Percentiles rank a stretch among this genome's conserved stretches.
These are phyloP conservation scores for Myathropa florea DNA, from an alignment of 2,888 invertebrate genomes.

Conservation along the genomic window DNA sequence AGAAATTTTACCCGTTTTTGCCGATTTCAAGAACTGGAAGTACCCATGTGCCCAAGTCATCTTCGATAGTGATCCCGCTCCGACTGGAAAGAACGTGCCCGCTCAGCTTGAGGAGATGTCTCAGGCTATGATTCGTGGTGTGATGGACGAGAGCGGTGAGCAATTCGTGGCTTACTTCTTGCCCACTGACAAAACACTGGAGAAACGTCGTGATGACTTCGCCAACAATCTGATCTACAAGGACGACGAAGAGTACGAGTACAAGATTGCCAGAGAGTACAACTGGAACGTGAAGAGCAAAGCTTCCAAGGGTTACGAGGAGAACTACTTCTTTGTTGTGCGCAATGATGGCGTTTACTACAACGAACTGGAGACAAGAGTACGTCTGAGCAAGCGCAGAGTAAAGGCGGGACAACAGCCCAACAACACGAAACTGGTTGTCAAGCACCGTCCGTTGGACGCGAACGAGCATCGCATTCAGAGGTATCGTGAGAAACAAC, in stretches of 20 bases:
- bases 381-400: constrained; percentile 94
- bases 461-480: constrained; percentile 93
- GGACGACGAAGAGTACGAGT: constrained; percentile 96
- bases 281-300: constrained; percentile 99
- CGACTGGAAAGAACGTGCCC: constrained; percentile 91
- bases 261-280: constrained; percentile 98
- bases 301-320: constrained; percentile 96
- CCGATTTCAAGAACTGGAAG: constrained; percentile 98
- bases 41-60: constrained; percentile 99
- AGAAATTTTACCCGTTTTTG: constrained; percentile 93
- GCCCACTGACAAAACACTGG: constrained; percentile 95
- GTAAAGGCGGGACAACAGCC: constrained; percentile 87
- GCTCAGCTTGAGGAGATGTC: constrained; percentile 98
- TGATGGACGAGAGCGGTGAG: constrained; percentile 99
- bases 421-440: constrained; percentile 85
- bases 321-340: constrained; percentile 97
- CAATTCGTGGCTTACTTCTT: constrained; percentile 99
- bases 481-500: constrained; percentile 90
- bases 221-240: constrained; percentile 88
- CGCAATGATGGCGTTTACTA: constrained; percentile 95
- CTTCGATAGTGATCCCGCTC: constrained; percentile 99
- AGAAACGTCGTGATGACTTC: constrained; percentile 92
- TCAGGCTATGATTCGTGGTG: constrained; percentile 99
- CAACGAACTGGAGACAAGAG: constrained; percentile 97
- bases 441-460: constrained; percentile 93